phyloP scores from a whole-genome alignment of 2,888 invertebrate species.

The Hypomecis punctinalis region DNA sequence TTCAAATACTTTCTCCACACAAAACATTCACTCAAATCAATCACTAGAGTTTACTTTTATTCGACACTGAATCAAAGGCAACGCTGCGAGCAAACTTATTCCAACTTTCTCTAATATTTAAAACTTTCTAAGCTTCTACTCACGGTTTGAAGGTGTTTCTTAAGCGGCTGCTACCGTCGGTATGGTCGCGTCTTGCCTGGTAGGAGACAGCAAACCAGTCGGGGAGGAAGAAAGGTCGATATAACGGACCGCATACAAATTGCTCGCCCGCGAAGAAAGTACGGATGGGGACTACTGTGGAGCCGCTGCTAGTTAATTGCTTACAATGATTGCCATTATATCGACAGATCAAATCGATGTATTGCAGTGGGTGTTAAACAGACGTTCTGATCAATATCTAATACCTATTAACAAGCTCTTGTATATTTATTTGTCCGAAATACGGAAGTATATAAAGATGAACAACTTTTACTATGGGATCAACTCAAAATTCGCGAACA shows the following conservation, averaged over 20 bases:
- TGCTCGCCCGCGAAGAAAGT: constrained; percentile 43
- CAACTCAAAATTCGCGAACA: too few species aligned
- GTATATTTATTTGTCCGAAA: too few species aligned
- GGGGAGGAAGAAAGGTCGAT: constrained; percentile 61
- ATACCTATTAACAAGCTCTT: too few species aligned
- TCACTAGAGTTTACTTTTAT: too few species aligned
- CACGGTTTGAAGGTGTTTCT: constrained; percentile 56
- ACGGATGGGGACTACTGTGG: constrained; percentile 22
- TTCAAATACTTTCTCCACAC: constrained; percentile 24
- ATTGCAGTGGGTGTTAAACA: too few species aligned
- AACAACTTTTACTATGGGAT: too few species aligned
- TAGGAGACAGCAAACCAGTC: constrained; percentile 66
- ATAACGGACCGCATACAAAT: constrained; percentile 78
- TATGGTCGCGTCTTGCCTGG: constrained; percentile 56
- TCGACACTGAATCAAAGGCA: too few species aligned
- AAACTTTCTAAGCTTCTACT: constrained; percentile 68
- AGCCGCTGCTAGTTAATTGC: neutral
- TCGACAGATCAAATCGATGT: too few species aligned
- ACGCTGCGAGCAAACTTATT: constrained; percentile 36
- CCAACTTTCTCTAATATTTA: constrained; percentile 38
- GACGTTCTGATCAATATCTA: too few species aligned
- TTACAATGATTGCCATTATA: too few species aligned
- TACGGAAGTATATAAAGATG: too few species aligned
- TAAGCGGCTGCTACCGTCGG: constrained; percentile 55
- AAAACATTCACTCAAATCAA: constrained; percentile 10